phyloP scores from a whole-genome alignment of 2,797 vertebrate species.

The Pogonophryne albipinna region DNA sequence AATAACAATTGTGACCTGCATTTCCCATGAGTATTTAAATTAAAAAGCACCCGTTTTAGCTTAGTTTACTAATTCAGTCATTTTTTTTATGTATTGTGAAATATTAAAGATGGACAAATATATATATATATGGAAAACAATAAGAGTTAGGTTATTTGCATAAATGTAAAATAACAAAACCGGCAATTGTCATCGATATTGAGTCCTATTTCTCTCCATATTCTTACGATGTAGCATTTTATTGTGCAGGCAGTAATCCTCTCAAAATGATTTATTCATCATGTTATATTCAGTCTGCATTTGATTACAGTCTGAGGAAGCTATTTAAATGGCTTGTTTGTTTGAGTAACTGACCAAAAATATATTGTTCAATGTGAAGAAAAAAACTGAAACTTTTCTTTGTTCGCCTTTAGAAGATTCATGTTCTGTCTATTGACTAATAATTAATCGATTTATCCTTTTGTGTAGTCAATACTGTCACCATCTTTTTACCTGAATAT shows the following conservation, averaged over 20 bases:
- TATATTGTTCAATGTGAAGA: neutral
- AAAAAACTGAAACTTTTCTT: neutral
- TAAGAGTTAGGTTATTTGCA: neutral
- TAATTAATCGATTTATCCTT: neutral
- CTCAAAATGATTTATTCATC: neutral
- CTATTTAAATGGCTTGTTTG: neutral
- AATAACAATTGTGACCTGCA: neutral
- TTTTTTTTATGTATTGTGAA: neutral
- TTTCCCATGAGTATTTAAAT: neutral
- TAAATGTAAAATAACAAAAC: neutral
- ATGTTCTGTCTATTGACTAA: neutral
- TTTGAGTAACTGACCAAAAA: too few relatives aligned
- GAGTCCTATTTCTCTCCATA: neutral
- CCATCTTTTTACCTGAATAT: slow-evolving; percentile 2
- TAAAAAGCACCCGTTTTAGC: neutral
- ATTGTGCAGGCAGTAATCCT: neutral
- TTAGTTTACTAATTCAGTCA: too few relatives aligned
- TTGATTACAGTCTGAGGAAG: neutral
- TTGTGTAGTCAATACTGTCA: neutral
- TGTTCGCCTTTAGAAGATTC: neutral
- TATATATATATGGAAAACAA: neutral
- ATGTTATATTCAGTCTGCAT: neutral
- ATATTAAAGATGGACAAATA: neutral
- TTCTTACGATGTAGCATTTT: neutral
- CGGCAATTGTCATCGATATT: neutral